Evolutionary conservation across 2,113 vertebrate genomes (phyloP), one percentile per base, ranked within the genome.

Genomic region (Cariama cristata): DNA sequence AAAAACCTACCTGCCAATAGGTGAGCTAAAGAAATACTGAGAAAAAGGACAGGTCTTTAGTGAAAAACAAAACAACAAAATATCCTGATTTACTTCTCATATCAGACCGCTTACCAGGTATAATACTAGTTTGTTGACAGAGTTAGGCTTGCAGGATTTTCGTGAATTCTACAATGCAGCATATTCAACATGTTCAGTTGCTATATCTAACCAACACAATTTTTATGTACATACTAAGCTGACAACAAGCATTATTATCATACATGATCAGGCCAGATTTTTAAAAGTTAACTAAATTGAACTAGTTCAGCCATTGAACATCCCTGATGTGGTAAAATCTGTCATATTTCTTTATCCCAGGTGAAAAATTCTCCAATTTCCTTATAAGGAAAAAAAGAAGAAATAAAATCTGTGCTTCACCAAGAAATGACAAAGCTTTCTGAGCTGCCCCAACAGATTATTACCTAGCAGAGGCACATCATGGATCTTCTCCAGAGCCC

Each of bases 111-210:
- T 63, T 75, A 5, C 7, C 9, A 63, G 53, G 58, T 66, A 32
- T 24, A 66, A 13, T 21, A 59, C 28, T 19, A 55, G 40, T 24
- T 59, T 64, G 16, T 52, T 72, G 23, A 49, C 14, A 81, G 42
- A 59, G 6, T 49, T 44, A 67, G 15, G 35, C 32, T 82, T 82
- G 60, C 32, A 40, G 53, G 22, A 45, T 86, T 69, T 82, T 68
- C 7, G 15, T 49, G 1, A 62, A 62, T 64, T 86, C 71, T 52
- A 16, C 15, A 52, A 4, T 1, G 4, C 17, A 30, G 27, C 6
- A 38, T 38, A 85, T 63, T 74, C 4, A 19, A 12, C 10, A 45
- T 0, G 0, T 45, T 64, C 42, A 22, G 32, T 23, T 75, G 30
- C 24, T 60, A 0, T 53, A 45, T 45, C 13, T 69, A 63, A 38